phyloP scores from a whole-genome alignment of 2,113 vertebrate genomes.

The Oryctolagus cuniculus region mOryCun1.1 NC_091444.1:9133001-9133500 shows the following conservation, averaged over 20 bases:
- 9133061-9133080: not conserved
- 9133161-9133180: conserved; percentile 17
- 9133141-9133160: not conserved
- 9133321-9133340: not conserved
- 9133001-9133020: not conserved
- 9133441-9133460: not conserved
- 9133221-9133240: conserved; percentile 17
- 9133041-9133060: not conserved
- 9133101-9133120: not conserved
- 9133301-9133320: conserved; percentile 19
- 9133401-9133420: not conserved
- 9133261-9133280: no score
- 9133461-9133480: not conserved
- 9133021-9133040: not conserved
- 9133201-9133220: not conserved
- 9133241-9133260: not conserved
- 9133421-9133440: not conserved
- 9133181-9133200: not conserved
- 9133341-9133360: not conserved
- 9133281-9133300: no score
- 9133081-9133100: not conserved
- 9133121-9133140: not conserved
- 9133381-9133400: not conserved
- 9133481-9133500: not conserved
- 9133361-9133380: not conserved